Evolutionary conservation across 2,113 vertebrate species (phyloP), one percentile per base, ranked within the genome.

Genomic region (Seriola aureovittata): DNA sequence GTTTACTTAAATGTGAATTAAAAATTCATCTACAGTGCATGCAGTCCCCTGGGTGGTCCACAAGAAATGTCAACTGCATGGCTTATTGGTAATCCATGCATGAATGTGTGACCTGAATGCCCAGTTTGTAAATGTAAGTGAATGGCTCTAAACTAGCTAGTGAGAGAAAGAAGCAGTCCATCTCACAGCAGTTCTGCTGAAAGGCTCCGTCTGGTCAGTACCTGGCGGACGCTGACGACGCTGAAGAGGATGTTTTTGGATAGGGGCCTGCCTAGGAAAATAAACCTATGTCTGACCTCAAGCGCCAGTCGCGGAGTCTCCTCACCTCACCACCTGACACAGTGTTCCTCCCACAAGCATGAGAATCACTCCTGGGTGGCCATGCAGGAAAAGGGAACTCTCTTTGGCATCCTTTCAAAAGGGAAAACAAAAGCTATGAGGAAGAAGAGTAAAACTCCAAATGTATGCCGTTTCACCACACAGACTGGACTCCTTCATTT

Each of bases 211-310:
- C 90, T 91, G 91, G 85, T 82, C 81, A 78, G 80, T 93, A 94
- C 91, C 91, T 95, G 91, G 89, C 57, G 58, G 78, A 86, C 86
- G 65, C 62, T 34, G 74, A 70, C 71, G 71, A 82, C 50, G 32
- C 70, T 69, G 73, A 4, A 14, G 80, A 91, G 89, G 84, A 93
- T 93, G 91, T 91, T 92, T 91, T 91, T 93, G 90, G 93, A 93
- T 62, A 21, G 71, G 77, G 81, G 85, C 85, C 91, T 89, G 80
- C 48, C 62, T 84, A 64, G 80, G 85, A 90, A 95, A 95, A 95
- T 93, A 95, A 95, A 94, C 82, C 82, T 12, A 32, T 3, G 88
- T 89, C 90, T 94, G 91, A 94, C 93, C 92, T 92, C 88, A 91
- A 90, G 86, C 90, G 81, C 85, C 88, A 90, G 89, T 82, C 60